Base-by-base conservation (phyloP, 1,140 invertebrate species). In the Calosoma granatense region DNA sequence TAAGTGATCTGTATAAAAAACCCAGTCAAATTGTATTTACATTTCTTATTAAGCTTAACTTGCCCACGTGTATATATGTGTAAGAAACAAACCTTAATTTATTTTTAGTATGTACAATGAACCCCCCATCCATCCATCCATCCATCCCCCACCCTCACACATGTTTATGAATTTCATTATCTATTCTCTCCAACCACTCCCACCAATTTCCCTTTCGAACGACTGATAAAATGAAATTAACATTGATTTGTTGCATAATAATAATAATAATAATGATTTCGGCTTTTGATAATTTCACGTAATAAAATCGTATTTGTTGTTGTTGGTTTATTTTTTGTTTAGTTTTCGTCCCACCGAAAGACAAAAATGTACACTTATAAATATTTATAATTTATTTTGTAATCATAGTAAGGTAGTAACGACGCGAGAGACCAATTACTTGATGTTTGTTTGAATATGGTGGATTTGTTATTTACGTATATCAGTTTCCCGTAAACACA, bases 1-100 rank as follows among this genome's bases (percentile, higher is more conserved):
- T 26, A 17, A n/a, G 56, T 47, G 26, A 57, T 61, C 58, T 57
- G 56, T 59, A 62, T 64, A 54, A 47, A 12, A 47, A 47, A 6
- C 41, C 41, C 41, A 47, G 41, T 47, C 41, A 47, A 47, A 47
- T 47, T 47, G 15, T 47, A 12, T 47, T 47, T 47, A 47, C 9
- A 11, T 36, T n/a, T 6, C 4, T 6, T 6, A 6, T 30, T 30
- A 30, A 47, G 41, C 41, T 47, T 47, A 36, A 47, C 41, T 47
- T 47, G 41, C 41, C 41, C 41, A 47, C 17, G 41, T 47, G 17
- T 47, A 47, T 47, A 47, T 47, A 47, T 11, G 4, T 47, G 41
- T 47, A 47, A 9, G 41, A 47, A 47, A 47, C 6, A 47, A 47
- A 30, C 26, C 4, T 47, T 47, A 12, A 47, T 47, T 47, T 47